Evolutionary conservation across 2,113 vertebrate species (phyloP), one percentile per base, ranked within the genome.

Genomic region (Lamprotornis superbus): DNA sequence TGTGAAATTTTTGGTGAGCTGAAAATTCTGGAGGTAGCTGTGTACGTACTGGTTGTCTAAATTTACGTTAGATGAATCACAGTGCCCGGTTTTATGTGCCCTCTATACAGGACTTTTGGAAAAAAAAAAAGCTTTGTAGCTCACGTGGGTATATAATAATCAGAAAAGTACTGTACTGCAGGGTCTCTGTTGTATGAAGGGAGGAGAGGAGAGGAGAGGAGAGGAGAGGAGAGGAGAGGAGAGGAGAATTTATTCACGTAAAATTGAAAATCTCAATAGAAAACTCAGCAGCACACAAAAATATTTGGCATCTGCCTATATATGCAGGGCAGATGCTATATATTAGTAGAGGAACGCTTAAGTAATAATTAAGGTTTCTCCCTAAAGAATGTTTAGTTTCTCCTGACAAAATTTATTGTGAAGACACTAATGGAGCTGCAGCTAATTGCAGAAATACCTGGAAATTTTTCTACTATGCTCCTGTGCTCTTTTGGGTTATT

Each of bases 161-260:
- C 25, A 60, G 27, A 35, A 67, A 6, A 65, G 28, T 31, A 56
- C 9, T 44, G 18, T 31, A 56, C 9, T 44, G 18, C 11, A 30
- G 33, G 11, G 0, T 53, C 6, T 53, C 8, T 71, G 24, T 37
- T 23, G 4, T 68, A 8, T 0, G 1, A 33, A 22, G 57, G 9
- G 52, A 74, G 52, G 30, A 40, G 49, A 71, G 20, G 25, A 12
- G 49, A 23, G 22, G 47, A 49, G 47, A 23, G 22, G 47, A 49
- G 47, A 23, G 22, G 47, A 49, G 44, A 35, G 68, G 49, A 40
- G 47, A 35, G 44, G 46, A 35, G 46, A 50, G 47, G 35, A 40
- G 37, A 56, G 68, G 49, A 50, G 46, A 39, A 11, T 31, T 75
- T 0, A 37, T 14, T 71, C 8, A 16, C 24, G 5, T 77, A 81